Evolutionary conservation across 2,888 invertebrate genomes (phyloP), one percentile per base, ranked within the genome.

Genomic region (Chamaedrilus cognettii): DNA sequence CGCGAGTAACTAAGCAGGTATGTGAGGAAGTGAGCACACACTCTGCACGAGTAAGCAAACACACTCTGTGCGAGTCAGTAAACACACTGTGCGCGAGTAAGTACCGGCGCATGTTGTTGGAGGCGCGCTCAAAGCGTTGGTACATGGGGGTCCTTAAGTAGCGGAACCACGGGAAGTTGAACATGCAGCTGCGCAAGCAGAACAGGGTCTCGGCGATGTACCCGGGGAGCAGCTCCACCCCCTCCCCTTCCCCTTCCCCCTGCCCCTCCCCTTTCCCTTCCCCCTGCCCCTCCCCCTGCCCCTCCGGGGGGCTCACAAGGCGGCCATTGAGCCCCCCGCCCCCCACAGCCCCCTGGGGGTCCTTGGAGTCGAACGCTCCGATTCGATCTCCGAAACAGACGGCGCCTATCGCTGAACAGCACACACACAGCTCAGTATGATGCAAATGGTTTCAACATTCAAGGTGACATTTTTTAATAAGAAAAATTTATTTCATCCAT

Each of bases 71-170:
- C n/a, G n/a, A n/a, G n/a, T n/a, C n/a, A n/a, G n/a, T n/a, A n/a
- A n/a, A n/a, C n/a, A n/a, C n/a, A 19, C 15, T 19, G 49, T 49
- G 49, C 19, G 19, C 26, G n/a, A n/a, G n/a, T n/a, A n/a, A 65
- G 56, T 28, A 70, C 70, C 26, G 30, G 51, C 66, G 42, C 70
- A 70, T 70, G 15, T 31, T 52, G 59, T 70, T 52, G 31, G 66
- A 52, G 5, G 69, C 70, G 23, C 33, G 62, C 28, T 70, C 70
- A 51, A 66, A 70, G 23, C 70, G 66, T 19, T 42, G 26, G 52
- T 70, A 70, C 61, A 64, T 66, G n/a, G 70, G 70, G 5, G 70
- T 70, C 4, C 66, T 55, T 57, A 70, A 60, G 65, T 70, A 70
- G 31, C 63, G 42, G 58, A 59, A 70, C 66, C 66, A 70, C 0